Evolutionary conservation across 2,797 vertebrate species (phyloP).

Genomic region (Pelochelys cantorii): DNA sequence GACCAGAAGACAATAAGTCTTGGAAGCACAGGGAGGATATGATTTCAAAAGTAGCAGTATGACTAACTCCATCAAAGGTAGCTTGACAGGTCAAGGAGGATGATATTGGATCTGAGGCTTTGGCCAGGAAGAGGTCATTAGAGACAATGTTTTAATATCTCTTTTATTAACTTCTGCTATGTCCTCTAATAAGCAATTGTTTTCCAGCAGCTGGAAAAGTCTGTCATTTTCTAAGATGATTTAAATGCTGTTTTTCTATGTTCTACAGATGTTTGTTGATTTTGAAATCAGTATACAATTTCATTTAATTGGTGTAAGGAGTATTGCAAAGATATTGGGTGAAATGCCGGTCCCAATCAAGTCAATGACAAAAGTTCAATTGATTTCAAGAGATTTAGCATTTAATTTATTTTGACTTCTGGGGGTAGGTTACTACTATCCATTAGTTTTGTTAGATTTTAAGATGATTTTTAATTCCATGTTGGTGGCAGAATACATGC

Average conservation of each 20-base stretch:
- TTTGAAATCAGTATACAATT: constrained; percentile 10
- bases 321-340: background rate
- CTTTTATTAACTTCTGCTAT: background rate
- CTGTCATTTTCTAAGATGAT: background rate
- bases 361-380: too few species aligned
- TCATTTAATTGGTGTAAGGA: too few species aligned
- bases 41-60: background rate
- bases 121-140: background rate
- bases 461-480: too few species aligned
- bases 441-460: too few species aligned
- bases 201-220: background rate
- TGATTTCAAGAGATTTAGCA: too few species aligned
- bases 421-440: too few species aligned
- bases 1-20: too few species aligned
- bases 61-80: background rate
- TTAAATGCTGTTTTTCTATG: background rate
- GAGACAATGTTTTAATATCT: accelerated
- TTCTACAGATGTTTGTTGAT: constrained; percentile 2
- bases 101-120: too few species aligned
- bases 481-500: background rate
- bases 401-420: too few species aligned
- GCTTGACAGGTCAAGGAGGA: too few species aligned
- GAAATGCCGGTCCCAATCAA: too few species aligned
- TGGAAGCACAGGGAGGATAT: too few species aligned
- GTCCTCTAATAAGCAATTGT: background rate